Conservation (phyloP, 2,888 invertebrate species). For the Entomobrya proxima region DNA sequence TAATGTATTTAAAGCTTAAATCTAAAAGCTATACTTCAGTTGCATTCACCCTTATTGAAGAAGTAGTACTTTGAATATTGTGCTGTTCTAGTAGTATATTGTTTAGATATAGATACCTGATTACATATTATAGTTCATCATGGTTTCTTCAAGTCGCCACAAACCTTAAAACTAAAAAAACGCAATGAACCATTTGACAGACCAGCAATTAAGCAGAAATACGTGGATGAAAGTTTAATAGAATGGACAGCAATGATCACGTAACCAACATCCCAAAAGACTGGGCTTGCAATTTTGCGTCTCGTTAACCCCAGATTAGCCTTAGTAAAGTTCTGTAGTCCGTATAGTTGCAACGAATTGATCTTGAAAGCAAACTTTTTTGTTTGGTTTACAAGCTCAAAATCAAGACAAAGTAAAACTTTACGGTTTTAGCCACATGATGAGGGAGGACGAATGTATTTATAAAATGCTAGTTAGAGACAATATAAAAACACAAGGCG, state of each 20-base stretch:
- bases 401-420: background rate
- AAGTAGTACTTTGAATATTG: too few relatives aligned
- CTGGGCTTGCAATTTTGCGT: background rate
- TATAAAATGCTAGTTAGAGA: background rate
- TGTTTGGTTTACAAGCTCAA: background rate
- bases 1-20: too few relatives aligned
- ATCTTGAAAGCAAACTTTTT: background rate
- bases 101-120: too few relatives aligned
- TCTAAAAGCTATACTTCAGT: too few relatives aligned
- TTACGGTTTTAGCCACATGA: background rate
- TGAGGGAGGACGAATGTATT: background rate
- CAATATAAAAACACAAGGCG: background rate
- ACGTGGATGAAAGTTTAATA: slow-evolving; percentile 35
- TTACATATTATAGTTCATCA: slow-evolving; percentile 40
- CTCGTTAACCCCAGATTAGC: background rate
- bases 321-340: background rate
- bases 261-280: too few relatives aligned
- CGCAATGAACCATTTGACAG: background rate
- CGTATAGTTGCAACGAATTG: slow-evolving; percentile 1
- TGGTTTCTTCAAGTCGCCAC: slow-evolving; percentile 25
- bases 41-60: too few relatives aligned
- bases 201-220: slow-evolving; percentile 10
- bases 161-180: slow-evolving; percentile 24
- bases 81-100: too few relatives aligned
- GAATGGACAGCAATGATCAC: slow-evolving; percentile 1